Evolutionary conservation across 2,888 invertebrate genomes (phyloP).

Genomic region (Stenotaenia linearis): DNA sequence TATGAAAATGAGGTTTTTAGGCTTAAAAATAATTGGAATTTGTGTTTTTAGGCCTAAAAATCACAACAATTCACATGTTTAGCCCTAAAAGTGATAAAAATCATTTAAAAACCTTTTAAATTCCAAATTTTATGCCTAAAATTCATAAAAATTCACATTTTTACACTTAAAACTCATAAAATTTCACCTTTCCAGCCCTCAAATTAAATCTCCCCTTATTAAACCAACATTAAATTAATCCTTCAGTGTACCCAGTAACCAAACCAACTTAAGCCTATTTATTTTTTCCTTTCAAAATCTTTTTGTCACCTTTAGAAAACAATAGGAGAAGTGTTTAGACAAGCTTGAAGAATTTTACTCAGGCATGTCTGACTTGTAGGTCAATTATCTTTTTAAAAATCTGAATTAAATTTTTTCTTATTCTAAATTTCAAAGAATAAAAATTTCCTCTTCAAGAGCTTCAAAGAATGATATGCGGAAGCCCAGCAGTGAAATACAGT

Average conservation of each 20-base stretch:
- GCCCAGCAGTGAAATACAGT: not conserved
- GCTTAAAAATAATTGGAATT: no score
- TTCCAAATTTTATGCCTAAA: no score
- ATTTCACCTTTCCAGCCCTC: no score
- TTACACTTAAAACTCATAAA: no score
- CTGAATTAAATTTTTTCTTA: not conserved
- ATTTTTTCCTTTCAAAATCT: not conserved
- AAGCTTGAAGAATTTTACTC: not conserved
- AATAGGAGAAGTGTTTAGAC: not conserved
- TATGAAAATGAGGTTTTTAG: no score
- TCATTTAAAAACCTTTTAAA: no score
- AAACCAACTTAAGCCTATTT: not conserved
- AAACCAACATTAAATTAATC: no score
- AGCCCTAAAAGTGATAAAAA: no score
- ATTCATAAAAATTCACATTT: no score
- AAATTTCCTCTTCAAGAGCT: not conserved
- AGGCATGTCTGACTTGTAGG: constrained; percentile 9
- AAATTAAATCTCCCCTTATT: no score
- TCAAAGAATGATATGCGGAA: not conserved
- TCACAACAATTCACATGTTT: no score
- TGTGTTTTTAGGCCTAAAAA: no score
- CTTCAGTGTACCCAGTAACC: not conserved
- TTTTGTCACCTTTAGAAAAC: not conserved
- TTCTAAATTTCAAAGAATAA: not conserved
- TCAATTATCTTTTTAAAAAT: not conserved